These are phyloP conservation scores for Mesitornis unicolor DNA, from an alignment of 2,113 vertebrate genomes.

Conservation along the genomic window DNA sequence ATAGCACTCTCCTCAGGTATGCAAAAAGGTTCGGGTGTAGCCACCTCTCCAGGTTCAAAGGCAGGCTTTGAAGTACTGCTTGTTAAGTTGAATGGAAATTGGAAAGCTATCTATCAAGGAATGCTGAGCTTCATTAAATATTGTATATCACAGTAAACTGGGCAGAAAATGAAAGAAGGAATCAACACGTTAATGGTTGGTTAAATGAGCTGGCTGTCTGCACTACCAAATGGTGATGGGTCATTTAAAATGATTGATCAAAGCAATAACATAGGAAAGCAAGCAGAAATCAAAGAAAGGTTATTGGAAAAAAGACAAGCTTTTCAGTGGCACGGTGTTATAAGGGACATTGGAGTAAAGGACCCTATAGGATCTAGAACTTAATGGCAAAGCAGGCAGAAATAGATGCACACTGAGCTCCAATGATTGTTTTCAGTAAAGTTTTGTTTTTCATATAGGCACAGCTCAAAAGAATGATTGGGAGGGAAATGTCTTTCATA, in stretches of 20 bases:
- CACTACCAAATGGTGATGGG: background rate
- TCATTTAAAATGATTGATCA: background rate
- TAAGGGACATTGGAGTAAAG: background rate
- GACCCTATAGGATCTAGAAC: background rate
- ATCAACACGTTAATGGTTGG: background rate
- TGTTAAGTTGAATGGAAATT: background rate
- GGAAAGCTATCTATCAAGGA: background rate
- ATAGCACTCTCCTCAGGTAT: background rate
- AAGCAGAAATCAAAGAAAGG: background rate
- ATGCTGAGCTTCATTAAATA: background rate
- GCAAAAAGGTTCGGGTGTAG: background rate
- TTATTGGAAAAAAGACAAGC: background rate
- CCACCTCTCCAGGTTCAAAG: background rate
- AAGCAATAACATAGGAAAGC: background rate
- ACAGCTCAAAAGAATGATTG: background rate
- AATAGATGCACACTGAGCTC: background rate
- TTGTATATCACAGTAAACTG: background rate
- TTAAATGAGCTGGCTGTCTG: background rate
- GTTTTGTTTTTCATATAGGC: background rate
- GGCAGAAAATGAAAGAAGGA: background rate
- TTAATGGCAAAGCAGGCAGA: background rate
- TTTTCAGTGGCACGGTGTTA: background rate
- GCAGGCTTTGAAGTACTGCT: background rate
- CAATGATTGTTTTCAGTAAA: background rate
- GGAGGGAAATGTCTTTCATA: background rate